Base-by-base conservation (phyloP, 2,888 invertebrate genomes). In the Stenoptilia bipunctidactyla region DNA sequence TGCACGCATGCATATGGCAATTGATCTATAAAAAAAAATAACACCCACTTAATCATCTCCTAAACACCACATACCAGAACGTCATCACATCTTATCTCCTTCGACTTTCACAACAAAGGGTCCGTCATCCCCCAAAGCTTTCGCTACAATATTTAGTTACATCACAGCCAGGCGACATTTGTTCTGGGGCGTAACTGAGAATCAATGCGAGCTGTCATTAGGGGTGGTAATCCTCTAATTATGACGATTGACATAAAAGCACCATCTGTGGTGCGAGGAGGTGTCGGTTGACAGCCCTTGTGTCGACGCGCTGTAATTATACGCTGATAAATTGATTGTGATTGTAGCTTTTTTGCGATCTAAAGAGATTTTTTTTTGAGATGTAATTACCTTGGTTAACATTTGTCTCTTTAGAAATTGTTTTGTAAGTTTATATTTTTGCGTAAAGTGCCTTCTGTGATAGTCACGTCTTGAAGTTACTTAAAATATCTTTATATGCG, bases 211-310 rank as follows among this genome's bases (percentile, higher is more conserved):
- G 77, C 62, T 75, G 74, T 76, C 76, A 77, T 83, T 76, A 80
- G 72, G 76, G 70, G 64, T 50, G 59, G 61, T 76, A 79, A 82
- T 79, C 79, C 80, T 70, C 79, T 83, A 82, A 83, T 82, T 80
- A 83, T 77, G 80, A 77, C 80, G 72, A 82, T 82, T 82, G 83
- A 77, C 79, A 82, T 79, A 64, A 79, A 79, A 72, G 75, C 77
- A 56, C 74, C 80, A 82, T 82, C 82, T 83, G 82, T 74, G 75
- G 74, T 53, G 58, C 47, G 51, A 63, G 52, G 70, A 75, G 71
- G 82, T 80, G 80, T 82, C 80, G 72, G 73, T 61, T 83, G 72
- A 62, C 76, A 27, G 15, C 37, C 15, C 12, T 39, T n/a, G 15
- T 35, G 27, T 15, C 14, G 15, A 13, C 3, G 30, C 30, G 30